Conservation (phyloP, 2,113 vertebrate species). For the western clawed frog (Xenopus tropicalis) region DNA sequence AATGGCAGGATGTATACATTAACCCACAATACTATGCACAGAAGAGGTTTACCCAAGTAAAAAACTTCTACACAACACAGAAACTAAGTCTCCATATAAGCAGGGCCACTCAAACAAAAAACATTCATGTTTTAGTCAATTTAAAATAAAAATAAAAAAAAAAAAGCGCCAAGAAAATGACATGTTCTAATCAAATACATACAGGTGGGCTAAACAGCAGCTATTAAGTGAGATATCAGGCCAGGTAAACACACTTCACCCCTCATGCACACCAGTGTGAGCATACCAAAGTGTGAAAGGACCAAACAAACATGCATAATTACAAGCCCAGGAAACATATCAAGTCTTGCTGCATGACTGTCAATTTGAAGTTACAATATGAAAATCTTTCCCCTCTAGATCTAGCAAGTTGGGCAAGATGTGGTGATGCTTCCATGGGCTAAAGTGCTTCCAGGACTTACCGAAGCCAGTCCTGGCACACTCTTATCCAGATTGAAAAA, state of each 20-base stretch:
- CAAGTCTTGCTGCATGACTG: background rate
- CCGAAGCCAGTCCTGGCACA: constrained; percentile 92
- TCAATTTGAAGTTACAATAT: background rate
- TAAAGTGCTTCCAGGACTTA: constrained; percentile 65
- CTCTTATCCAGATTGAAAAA: constrained; percentile 97
- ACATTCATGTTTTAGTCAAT: too few species aligned
- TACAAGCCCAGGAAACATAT: background rate
- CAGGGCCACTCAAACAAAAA: too few species aligned
- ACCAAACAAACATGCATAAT: background rate
- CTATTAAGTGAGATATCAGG: constrained; percentile 23
- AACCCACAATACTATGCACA: too few species aligned
- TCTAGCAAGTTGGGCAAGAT: background rate
- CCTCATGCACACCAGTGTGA: constrained; percentile 11
- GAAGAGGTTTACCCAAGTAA: too few species aligned
- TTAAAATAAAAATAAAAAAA: too few species aligned
- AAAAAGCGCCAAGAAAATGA: too few species aligned
- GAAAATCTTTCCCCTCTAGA: background rate
- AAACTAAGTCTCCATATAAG: too few species aligned
- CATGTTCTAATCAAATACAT: too few species aligned
- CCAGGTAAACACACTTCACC: constrained; percentile 24
- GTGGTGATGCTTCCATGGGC: background rate
- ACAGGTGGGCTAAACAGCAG: too few species aligned
- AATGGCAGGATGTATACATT: too few species aligned
- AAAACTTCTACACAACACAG: too few species aligned
- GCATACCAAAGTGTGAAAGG: constrained; percentile 1